Conservation (phyloP, 2,888 invertebrate species). For the Auanema sp. region DNA sequence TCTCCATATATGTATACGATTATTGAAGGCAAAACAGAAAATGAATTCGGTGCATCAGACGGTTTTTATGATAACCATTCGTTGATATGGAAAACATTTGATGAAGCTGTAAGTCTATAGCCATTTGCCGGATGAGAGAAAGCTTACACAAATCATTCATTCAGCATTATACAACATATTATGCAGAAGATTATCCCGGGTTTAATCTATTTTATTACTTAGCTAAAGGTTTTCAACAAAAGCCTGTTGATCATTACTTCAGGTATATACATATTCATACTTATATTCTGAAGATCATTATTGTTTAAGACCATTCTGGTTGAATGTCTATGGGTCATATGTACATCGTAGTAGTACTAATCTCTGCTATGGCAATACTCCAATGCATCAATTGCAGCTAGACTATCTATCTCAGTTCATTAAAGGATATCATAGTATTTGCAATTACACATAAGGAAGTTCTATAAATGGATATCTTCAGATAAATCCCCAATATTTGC, state of each 20-base stretch:
- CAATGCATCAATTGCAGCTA: slow-evolving; percentile 59
- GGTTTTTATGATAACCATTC: slow-evolving; percentile 63
- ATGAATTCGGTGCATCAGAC: slow-evolving; percentile 35
- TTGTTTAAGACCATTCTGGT: slow-evolving; percentile 62
- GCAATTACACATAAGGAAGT: too few relatives aligned
- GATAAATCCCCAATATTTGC: slow-evolving; percentile 39
- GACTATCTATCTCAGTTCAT: slow-evolving; percentile 64
- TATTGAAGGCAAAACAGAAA: slow-evolving; percentile 8
- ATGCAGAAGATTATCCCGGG: slow-evolving; percentile 66
- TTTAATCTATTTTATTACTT: slow-evolving; percentile 65
- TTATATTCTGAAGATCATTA: neutral
- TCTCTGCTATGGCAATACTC: slow-evolving; percentile 55
- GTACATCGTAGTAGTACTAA: slow-evolving; percentile 53
- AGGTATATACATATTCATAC: slow-evolving; percentile 28
- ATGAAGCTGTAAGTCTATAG: slow-evolving; percentile 16
- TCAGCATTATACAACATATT: slow-evolving; percentile 64
- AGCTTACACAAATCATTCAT: neutral
- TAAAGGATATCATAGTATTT: slow-evolving; percentile 1
- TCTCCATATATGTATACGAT: slow-evolving; percentile 1
- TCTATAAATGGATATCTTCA: neutral
- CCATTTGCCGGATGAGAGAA: slow-evolving; percentile 5
- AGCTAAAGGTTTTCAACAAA: slow-evolving; percentile 64
- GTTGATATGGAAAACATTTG: slow-evolving; percentile 66
- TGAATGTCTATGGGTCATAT: slow-evolving; percentile 61
- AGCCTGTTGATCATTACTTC: slow-evolving; percentile 66